phyloP scores from a whole-genome alignment of 1,140 invertebrate species.

The Eubasilissa regina region DNA sequence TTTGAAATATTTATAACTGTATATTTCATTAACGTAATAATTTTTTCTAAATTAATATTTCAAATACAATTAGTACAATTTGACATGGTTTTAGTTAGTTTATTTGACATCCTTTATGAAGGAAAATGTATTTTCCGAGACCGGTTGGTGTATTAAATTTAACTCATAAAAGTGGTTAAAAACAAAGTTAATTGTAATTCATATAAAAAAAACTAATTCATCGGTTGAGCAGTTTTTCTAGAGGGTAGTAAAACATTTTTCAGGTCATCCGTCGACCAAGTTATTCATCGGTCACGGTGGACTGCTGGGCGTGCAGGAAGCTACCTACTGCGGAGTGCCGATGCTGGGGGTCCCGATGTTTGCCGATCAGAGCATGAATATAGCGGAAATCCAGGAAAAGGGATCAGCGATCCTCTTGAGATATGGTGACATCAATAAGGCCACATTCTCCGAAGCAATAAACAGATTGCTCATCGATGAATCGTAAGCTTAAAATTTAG shows the following conservation, averaged over 20 bases:
- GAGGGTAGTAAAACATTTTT: no score
- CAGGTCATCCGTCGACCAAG: constrained; percentile 68
- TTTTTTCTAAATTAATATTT: background rate
- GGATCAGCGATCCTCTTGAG: constrained; percentile 63
- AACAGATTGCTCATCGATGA: constrained; percentile 63
- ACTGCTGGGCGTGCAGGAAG: constrained; percentile 74
- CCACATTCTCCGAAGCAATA: constrained; percentile 62
- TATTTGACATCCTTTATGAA: no score
- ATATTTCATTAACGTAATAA: background rate
- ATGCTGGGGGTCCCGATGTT: constrained; percentile 76
- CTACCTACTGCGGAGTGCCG: constrained; percentile 74
- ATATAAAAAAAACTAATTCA: no score
- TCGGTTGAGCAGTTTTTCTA: no score
- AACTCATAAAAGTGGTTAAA: no score
- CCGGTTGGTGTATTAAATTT: no score
- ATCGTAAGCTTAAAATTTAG: constrained; percentile 57
- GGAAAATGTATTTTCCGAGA: no score
- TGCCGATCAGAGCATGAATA: constrained; percentile 69
- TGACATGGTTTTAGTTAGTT: no score
- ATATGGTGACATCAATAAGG: constrained; percentile 62
- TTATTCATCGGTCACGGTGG: constrained; percentile 77
- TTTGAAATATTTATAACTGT: background rate
- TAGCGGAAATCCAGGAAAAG: constrained; percentile 63
- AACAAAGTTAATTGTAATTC: no score
- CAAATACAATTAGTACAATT: constrained; percentile 11